Evolutionary conservation across 1,140 invertebrate species (phyloP), one percentile per base, ranked within the genome.

Genomic region (Drosophila miranda): DNA sequence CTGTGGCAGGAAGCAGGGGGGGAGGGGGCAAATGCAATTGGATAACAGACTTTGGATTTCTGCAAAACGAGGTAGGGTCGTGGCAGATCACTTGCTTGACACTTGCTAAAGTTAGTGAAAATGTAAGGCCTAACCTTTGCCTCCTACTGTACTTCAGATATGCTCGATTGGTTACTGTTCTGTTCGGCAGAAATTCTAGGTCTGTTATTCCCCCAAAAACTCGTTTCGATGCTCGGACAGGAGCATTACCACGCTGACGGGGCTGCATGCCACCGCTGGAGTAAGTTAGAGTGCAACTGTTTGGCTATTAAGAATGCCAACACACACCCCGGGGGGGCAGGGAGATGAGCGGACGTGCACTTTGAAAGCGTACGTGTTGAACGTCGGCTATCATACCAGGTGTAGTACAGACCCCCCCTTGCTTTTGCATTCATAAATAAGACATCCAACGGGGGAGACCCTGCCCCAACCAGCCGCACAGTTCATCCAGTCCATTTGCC

Each of bases 381-480:
- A 83, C 57, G 61, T 78, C 46, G 64, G 75, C 68, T 78, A 83
- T 78, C 74, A 82, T 77, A 77, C 62, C 78, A 74, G 63, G 63
- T 82, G 78, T 77, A 82, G 59, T 49, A 78, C 69, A 82, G 61
- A 71, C 16, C 23, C 51, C 21, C 23, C 71, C 11, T 13, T 45
- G 3, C 26, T 34, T 67, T 74, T 75, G 71, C 75, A 83, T 82
- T 83, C 79, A 83, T 83, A 83, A 83, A 83, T 78, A 83, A 83
- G 79, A 75, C 75, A 83, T 83, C 45, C 79, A 75, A 78, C 70
- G 70, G 75, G 74, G 46, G 11, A 38, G 13, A 38, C 1, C 0
- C 68, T 44, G 34, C 58, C 58, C 63, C 64, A 79, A 43, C 68
- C 53, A 57, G 60, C 60, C 58, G 54, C 56, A 67, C 74, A 64